phyloP scores from a whole-genome alignment of 2,888 invertebrate genomes.

The Apotomis betuletana region DNA sequence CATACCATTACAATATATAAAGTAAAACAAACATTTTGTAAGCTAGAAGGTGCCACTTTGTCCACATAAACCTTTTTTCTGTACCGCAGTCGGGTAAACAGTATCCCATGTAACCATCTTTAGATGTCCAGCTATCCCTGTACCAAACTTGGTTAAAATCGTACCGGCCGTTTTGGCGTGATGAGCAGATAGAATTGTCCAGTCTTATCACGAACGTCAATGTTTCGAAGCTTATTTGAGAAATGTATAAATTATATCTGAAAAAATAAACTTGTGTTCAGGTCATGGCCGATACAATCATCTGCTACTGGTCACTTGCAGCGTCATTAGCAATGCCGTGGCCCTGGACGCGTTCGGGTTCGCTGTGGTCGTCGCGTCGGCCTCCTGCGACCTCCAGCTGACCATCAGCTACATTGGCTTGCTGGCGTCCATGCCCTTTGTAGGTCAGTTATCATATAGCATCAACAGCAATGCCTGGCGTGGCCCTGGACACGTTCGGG shows the following conservation, averaged over 20 bases:
- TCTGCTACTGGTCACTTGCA: conserved; percentile 57
- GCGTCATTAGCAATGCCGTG: conserved; percentile 58
- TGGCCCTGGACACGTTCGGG: conserved; percentile 67
- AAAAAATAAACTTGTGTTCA: conserved; percentile 42
- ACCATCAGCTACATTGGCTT: conserved; percentile 59
- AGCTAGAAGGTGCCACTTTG: no score
- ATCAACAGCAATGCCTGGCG: conserved; percentile 55
- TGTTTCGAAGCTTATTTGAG: not conserved
- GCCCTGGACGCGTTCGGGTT: conserved; percentile 68
- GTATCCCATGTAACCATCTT: no score
- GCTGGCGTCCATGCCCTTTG: conserved; percentile 64
- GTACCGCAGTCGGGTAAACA: no score
- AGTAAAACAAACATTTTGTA: no score
- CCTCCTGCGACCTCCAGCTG: conserved; percentile 63
- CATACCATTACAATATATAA: no score
- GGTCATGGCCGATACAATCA: conserved; percentile 69
- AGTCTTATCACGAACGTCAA: no score
- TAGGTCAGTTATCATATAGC: conserved; percentile 58
- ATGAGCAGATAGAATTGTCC: no score
- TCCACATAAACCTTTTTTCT: no score
- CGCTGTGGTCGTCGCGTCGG: conserved; percentile 61
- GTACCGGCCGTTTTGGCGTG: no score
- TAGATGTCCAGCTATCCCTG: no score
- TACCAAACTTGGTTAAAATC: no score
- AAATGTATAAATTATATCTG: not conserved